Base-by-base conservation (phyloP, 2,797 vertebrate species). In the Lepilemur septentrionalis region DNA sequence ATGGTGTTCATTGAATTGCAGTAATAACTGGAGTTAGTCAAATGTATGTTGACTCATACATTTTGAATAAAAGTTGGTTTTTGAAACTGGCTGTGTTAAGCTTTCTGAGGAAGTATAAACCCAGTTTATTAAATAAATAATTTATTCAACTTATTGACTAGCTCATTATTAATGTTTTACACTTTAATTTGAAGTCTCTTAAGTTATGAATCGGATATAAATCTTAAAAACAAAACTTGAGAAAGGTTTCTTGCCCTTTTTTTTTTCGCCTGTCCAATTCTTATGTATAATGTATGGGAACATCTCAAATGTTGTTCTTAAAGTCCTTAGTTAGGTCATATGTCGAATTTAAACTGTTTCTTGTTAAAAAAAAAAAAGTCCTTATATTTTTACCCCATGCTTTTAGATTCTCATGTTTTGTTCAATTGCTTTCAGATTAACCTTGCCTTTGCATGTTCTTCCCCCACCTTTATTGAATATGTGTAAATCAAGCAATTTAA, bases 11-110 rank as follows among this genome's bases (percentile, higher is more conserved):
- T 86, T 94, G 30, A 50, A 12, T 91, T 30, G 52, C 13, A 18
- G 70, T 91, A 69, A 55, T 83, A 76, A 84, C 52, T 35, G 61
- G 20, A 69, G 11, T 81, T 89, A 91, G 73, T 57, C 22, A 57
- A 57, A 57, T 57, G 93, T 48, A 73, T 94, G 20, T 25, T 82
- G 69, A 67, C 84, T 78, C 67, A 72, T 48, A 52, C 17, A 75
- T 91, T 94, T 89, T 91, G 55, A 93, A 67, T 95, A 59, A 93
- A 94, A 92, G 38, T 73, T 94, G 65, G 14, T 18, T 84, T 93
- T 83, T 65, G 80, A 96, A 89, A 78, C 48, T 73, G 85, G 28
- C 43, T 69, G 12, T 22, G 38, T 57, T 89, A 72, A 79, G 46
- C 41, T 94, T 94, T 81, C 70, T 80, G 65, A 80, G 43, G 18